Evolutionary conservation across 2,797 vertebrate genomes (phyloP).

Genomic region (Pelobates cultripes): DNA sequence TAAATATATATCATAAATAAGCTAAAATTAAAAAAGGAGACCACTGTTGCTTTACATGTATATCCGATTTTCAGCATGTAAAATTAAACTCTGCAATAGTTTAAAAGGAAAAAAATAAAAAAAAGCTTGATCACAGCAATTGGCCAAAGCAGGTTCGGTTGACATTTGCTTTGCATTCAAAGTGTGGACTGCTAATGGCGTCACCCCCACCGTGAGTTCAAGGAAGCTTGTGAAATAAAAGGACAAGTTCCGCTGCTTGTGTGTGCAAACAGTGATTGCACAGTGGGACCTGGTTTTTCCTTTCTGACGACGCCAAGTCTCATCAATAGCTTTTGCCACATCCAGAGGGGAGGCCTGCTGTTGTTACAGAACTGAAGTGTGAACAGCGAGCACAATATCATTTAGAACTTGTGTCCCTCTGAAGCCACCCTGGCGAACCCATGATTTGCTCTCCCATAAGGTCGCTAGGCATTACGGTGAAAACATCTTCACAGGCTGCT

Average conservation of each 20-base stretch:
- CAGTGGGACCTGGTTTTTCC: slow-evolving; percentile 45
- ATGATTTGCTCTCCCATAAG: slow-evolving; percentile 25
- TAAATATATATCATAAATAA: no score
- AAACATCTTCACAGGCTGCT: slow-evolving; percentile 23
- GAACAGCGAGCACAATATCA: slow-evolving; percentile 30
- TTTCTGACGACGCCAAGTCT: slow-evolving; percentile 23
- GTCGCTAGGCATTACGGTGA: not conserved
- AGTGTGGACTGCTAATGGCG: slow-evolving; percentile 51
- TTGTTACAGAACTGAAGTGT: slow-evolving; percentile 35
- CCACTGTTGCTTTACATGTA: no score
- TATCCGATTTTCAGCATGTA: no score
- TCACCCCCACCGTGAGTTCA: not conserved
- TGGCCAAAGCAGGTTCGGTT: slow-evolving; percentile 15
- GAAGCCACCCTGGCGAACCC: not conserved
- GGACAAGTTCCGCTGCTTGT: slow-evolving; percentile 39
- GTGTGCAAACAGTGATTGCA: slow-evolving; percentile 42
- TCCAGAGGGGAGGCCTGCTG: slow-evolving; percentile 35
- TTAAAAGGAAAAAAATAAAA: no score
- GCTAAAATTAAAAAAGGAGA: no score
- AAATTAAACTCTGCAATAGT: no score
- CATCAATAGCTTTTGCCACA: slow-evolving; percentile 46
- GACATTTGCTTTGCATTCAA: slow-evolving; percentile 40
- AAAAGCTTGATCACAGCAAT: slow-evolving; percentile 1
- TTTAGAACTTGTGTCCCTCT: slow-evolving; percentile 30
- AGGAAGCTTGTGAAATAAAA: slow-evolving; percentile 42